phyloP scores from a whole-genome alignment of 2,113 vertebrate genomes.

The Willisornis vidua region DNA sequence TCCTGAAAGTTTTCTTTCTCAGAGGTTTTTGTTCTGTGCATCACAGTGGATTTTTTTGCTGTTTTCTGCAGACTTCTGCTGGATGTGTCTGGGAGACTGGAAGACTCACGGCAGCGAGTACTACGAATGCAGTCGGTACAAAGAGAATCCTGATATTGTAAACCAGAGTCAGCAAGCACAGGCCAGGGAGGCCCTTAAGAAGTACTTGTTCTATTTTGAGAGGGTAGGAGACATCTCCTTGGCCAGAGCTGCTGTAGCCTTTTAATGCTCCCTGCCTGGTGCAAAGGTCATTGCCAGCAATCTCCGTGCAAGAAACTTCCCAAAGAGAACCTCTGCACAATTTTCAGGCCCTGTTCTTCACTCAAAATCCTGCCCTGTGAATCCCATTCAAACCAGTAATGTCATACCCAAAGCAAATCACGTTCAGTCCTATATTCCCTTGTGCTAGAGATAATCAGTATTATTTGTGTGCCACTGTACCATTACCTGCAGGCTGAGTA shows the following conservation, averaged over 20 bases:
- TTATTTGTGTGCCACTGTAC: background rate
- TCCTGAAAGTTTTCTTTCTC: slow-evolving; percentile 25
- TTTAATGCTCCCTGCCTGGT: slow-evolving; percentile 67
- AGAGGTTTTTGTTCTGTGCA: background rate
- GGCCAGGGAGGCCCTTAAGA: slow-evolving; percentile 98
- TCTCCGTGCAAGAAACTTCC: slow-evolving; percentile 29
- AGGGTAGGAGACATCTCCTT: slow-evolving; percentile 84
- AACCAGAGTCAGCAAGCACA: slow-evolving; percentile 99
- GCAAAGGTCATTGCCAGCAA: slow-evolving; percentile 62
- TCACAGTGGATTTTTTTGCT: slow-evolving; percentile 26
- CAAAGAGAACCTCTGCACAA: slow-evolving; percentile 11
- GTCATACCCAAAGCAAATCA: background rate
- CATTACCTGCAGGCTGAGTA: background rate
- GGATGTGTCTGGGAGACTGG: slow-evolving; percentile 99
- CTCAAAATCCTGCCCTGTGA: background rate
- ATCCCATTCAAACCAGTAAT: background rate
- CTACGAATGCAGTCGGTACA: slow-evolving; percentile 99
- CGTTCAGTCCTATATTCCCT: background rate
- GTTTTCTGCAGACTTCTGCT: slow-evolving; percentile 92
- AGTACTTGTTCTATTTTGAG: slow-evolving; percentile 99
- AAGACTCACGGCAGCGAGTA: slow-evolving; percentile 99
- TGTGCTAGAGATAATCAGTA: background rate
- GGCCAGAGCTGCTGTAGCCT: slow-evolving; percentile 64
- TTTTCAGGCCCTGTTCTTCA: background rate
- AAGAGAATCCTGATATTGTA: slow-evolving; percentile 99